These are phyloP conservation scores for Bhutanitis thaidina DNA, from an alignment of 2,888 invertebrate genomes.

Conservation along the genomic window DNA sequence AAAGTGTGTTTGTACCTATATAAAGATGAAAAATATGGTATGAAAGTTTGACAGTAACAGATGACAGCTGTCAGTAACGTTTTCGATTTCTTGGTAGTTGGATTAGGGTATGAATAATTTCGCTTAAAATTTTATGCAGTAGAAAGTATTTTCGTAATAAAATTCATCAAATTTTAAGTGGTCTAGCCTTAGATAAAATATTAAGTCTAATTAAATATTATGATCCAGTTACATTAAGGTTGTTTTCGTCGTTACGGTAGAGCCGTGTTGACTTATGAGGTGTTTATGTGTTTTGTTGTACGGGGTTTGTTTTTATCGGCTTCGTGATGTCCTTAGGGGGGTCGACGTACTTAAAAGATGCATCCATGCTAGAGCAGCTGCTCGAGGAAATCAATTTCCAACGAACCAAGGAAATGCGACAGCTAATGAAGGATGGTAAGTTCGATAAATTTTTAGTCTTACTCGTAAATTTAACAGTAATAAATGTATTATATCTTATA, in stretches of 20 bases:
- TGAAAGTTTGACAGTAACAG: too few relatives aligned
- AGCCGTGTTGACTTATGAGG: slow-evolving; percentile 32
- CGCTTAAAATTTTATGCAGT: neutral
- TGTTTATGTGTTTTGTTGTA: slow-evolving; percentile 22
- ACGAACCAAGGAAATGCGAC: slow-evolving; percentile 93
- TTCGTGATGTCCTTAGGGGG: slow-evolving; percentile 61
- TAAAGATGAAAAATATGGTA: too few relatives aligned
- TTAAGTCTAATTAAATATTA: neutral
- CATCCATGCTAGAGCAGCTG: slow-evolving; percentile 90
- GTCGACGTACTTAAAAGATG: slow-evolving; percentile 59
- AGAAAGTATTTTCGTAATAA: neutral
- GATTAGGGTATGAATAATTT: neutral
- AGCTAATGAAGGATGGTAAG: slow-evolving; percentile 92
- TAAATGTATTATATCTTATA: too few relatives aligned
- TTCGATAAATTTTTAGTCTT: slow-evolving; percentile 25
- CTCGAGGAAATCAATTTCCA: slow-evolving; percentile 96
- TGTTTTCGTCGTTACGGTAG: slow-evolving; percentile 3
- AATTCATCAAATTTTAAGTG: neutral
- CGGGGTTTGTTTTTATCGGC: slow-evolving; percentile 21
- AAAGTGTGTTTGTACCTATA: too few relatives aligned
- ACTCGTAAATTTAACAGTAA: too few relatives aligned
- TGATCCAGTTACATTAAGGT: slow-evolving; percentile 2
- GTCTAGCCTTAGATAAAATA: neutral
- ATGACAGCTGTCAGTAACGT: neutral
- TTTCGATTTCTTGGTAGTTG: too few relatives aligned